Base-by-base conservation (phyloP, 1,140 invertebrate genomes). In the Anastrepha obliqua region DNA sequence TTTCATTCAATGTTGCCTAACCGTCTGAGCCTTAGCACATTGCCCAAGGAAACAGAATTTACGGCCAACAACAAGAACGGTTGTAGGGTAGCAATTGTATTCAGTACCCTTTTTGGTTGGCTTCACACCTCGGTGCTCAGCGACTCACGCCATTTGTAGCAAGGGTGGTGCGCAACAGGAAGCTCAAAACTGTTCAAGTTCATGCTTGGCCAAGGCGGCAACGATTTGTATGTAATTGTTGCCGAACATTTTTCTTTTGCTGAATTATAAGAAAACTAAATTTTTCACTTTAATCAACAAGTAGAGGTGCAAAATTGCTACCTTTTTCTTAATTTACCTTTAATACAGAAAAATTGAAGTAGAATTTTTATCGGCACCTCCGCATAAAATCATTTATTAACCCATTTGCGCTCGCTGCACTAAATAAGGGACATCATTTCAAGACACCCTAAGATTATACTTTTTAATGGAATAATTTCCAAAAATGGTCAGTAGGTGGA, bases 181-280 rank as follows among this genome's bases (percentile, higher is more conserved):
- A 74, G 67, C 67, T 74, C 42, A 11, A 17, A 74, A 74, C 39
- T 74, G 67, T 42, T 74, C 67, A 42, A 74, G 44, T 74, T 39
- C 67, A 74, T 74, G 42, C 67, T 74, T 74, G 67, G 42, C 67
- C 67, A 74, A 44, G 67, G 44, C 39, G 39, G 67, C 67, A 74
- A 74, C 67, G 67, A 74, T 42, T 74, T 74, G 67, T 74, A 74
- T 47, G 39, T 74, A 74, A 74, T 74, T 74, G 67, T 42, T 44
- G 29, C 44, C 44, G 42, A 74, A 42, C 0, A 74, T 74, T 47
- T 47, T 74, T 9, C 1, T 74, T 70, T 5, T 74, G 11, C 13
- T 55, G n/a, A 65, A 67, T 13, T 20, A 64, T 20, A 64, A 29
- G n/a, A 64, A 64, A 64, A 64, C 20, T 5, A 29, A 64, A 29